Base-by-base conservation (phyloP, 2,888 invertebrate species). In the Mythimna albipuncta region DNA sequence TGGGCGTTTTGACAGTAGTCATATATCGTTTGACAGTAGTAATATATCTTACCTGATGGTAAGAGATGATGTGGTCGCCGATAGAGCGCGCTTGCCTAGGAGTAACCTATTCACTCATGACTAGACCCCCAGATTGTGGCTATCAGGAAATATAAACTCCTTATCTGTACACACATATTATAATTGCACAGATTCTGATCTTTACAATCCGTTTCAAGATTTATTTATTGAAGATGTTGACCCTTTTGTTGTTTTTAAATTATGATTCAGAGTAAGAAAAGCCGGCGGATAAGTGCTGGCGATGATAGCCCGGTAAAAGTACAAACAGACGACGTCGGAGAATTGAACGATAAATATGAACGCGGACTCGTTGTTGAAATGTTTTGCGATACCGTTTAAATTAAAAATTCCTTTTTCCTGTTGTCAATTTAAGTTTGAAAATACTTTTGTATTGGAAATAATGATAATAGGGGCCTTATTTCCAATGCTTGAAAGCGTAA, bases 221-320 rank as follows among this genome's bases (percentile, higher is more conserved):
- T 38, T 41, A 21, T 41, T 21, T 61, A 61, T 38, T 9, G 21
- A 52, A 55, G 6, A 32, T 6, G 21, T 66, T 47, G 47, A 11
- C 52, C 11, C 13, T 64, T 67, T 41, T 58, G 77, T 41, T 16
- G 11, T 21, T 77, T 64, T 64, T 65, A n/a, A 69, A 41, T 50
- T 41, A 58, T 82, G 76, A 74, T 54, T 75, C 69, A 73, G 64
- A 26, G 52, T 64, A 66, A 57, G 59, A 32, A 71, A 75, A 62
- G 32, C 61, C 38, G 32, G 38, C 58, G 35, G 61, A 38, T 84
- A 85, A 85, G 84, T 83, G 86, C 72, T 64, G 11, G 64, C 16
- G 81, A 70, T 81, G 81, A 84, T 58, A 71, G 58, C 47, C 13
- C 21, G 19, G 64, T 71, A 65, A 71, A 75, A 78, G 26, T 64